Evolutionary conservation across 1,140 invertebrate genomes (phyloP), one percentile per base, ranked within the genome.

Genomic region (Maconellicoccus hirsutus): DNA sequence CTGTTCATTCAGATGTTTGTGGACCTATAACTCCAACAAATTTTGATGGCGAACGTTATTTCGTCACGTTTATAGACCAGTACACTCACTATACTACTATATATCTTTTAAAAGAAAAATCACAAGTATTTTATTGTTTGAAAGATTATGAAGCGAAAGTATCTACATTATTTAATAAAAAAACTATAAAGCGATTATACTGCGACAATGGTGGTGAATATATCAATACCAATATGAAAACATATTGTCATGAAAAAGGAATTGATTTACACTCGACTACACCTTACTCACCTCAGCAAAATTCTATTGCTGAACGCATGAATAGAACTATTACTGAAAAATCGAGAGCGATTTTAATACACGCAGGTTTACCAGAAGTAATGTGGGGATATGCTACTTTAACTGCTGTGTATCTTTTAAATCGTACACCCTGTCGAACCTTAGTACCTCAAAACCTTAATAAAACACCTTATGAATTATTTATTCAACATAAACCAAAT

Each of bases 221-320:
- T 69, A 29, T 71, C 1, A 71, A 72, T 70, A 29, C 61, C 8
- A 25, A 70, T 23, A 12, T 76, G 8, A 26, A 29, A 27, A 22
- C 63, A 14, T 74, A 71, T 22, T 72, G 73, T 70, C 42, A 26
- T 52, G 77, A 80, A 70, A 76, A 77, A 14, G 76, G 76, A n/a
- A 76, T 78, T n/a, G 27, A 73, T 10, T 73, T 74, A 69, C 71
- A 77, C 23, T 69, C 26, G 19, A 78, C 75, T 3, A 74, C 75
- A 22, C 73, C 77, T 1, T 78, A 79, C 70, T 77, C 74, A 8
- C 78, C 78, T 7, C 72, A 81, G 72, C 76, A 78, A 70, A 80
- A 80, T 74, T 78, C 78, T 12, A 70, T 78, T 1, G 73, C 74
- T 29, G 79, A 78, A 73, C 33, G 77, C 29, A 63, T 74, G 19